phyloP scores from a whole-genome alignment of 23 tunicate species.

The Clavelina lepadiformis region DNA sequence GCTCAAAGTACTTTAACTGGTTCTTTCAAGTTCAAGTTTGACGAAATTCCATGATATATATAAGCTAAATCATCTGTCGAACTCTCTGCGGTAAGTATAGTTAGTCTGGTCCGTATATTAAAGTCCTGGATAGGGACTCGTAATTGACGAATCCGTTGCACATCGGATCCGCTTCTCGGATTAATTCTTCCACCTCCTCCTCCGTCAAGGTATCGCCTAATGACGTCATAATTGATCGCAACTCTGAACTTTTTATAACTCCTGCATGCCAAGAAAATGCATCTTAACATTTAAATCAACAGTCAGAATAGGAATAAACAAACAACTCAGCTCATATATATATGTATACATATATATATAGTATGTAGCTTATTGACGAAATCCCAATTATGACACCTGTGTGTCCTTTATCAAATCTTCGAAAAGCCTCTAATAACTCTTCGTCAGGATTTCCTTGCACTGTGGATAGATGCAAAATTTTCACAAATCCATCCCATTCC shows the following conservation, averaged over 20 bases:
- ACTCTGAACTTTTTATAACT: slow-evolving; percentile 33
- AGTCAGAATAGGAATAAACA: background rate
- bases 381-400: slow-evolving; percentile 9
- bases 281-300: too few species aligned
- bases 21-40: too few species aligned
- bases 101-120: slow-evolving; percentile 80
- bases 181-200: slow-evolving; percentile 77
- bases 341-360: background rate
- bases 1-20: too few species aligned
- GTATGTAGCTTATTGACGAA: background rate
- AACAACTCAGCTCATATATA: background rate
- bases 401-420: slow-evolving; percentile 65
- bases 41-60: too few species aligned
- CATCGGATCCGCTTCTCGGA: slow-evolving; percentile 63
- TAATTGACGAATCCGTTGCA: slow-evolving; percentile 50
- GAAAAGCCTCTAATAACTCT: slow-evolving; percentile 69
- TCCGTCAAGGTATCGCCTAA: slow-evolving; percentile 60
- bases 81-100: too few species aligned
- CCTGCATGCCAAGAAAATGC: too few species aligned
- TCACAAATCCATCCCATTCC: slow-evolving; percentile 72
- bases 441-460: slow-evolving; percentile 61
- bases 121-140: slow-evolving; percentile 62
- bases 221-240: slow-evolving; percentile 51
- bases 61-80: too few species aligned
- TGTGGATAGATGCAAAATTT: slow-evolving; percentile 50